Evolutionary conservation across 2,113 vertebrate genomes (phyloP), one percentile per base, ranked within the genome.

Genomic region (Solea solea): DNA sequence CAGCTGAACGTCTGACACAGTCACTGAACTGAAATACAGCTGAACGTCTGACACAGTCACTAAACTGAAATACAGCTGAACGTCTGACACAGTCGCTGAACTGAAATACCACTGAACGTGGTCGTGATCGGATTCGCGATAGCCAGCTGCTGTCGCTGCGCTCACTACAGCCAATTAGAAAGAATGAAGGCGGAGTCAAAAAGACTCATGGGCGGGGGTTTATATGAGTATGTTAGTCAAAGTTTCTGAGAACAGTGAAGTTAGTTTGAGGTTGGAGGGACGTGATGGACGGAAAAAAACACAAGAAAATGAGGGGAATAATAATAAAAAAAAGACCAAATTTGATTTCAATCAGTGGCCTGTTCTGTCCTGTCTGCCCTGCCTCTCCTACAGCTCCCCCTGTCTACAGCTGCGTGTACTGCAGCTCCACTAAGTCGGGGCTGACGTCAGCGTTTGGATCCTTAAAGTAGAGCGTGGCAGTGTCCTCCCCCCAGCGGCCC

Each of bases 381-480:
- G 48, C 62, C 62, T 56, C 50, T 21, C 27, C 65, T 53, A 64
- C 14, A 9, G n/a, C 45, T 13, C 61, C 59, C 51, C 55, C 79
- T 80, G 45, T 78, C 91, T 93, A 94, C 88, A 93, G 91, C 90
- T 93, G 89, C 59, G 93, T 94, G 86, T 92, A 94, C 89, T 93
- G 91, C 69, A 94, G 89, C 88, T 94, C 93, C 65, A 92, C 91
- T 93, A 93, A 90, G 89, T 93, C 88, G 49, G 91, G 92, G 89
- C 87, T 91, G 46, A 88, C 83, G 64, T 94, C 93, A 83, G 90
- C 61, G 72, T 86, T 87, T 72, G 90, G 92, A 92, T 93, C 92
- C 92, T 92, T 92, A 93, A 93, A 94, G 91, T 92, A 93, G 87
- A 93, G 93, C 92, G 94, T 93, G 93, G 93, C 92, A 90, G 91